phyloP scores from a whole-genome alignment of 2,797 vertebrate genomes.

The Cephalopachus bancanus region DNA sequence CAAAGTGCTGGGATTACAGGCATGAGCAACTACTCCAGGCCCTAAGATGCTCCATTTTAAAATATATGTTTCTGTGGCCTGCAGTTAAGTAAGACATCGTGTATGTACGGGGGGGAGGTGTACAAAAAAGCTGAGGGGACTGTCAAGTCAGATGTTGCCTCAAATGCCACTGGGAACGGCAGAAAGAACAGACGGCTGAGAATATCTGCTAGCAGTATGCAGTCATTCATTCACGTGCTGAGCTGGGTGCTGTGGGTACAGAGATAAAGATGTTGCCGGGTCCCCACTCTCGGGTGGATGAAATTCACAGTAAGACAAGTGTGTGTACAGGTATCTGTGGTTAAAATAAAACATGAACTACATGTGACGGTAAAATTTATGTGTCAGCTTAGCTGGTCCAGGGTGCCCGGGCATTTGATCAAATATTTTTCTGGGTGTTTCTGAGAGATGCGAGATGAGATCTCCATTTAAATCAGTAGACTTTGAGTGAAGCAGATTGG shows the following conservation, averaged over 20 bases:
- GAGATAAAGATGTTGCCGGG: neutral
- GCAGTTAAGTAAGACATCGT: neutral
- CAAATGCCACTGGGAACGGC: neutral
- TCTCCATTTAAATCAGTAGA: conserved; percentile 37
- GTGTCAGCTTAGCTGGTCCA: neutral
- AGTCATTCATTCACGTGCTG: neutral
- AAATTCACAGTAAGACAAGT: neutral
- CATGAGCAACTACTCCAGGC: too few relatives aligned
- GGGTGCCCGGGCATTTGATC: neutral
- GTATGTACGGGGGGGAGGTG: neutral
- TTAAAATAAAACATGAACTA: conserved; percentile 46
- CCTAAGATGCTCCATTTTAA: too few relatives aligned
- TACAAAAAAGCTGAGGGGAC: neutral
- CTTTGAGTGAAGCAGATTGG: neutral
- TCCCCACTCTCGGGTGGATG: neutral
- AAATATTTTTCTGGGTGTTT: neutral
- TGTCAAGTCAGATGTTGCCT: neutral
- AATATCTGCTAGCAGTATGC: neutral
- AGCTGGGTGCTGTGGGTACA: neutral
- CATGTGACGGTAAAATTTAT: neutral
- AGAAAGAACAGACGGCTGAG: neutral
- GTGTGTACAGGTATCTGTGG: neutral
- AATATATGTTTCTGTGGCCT: neutral
- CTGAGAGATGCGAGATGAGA: neutral
- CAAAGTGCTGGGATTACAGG: too few relatives aligned